A percentile compares a stretch with the other conserved stretches of the same genome.
phyloP scores from a whole-genome alignment of 1,140 invertebrate genomes.

The Bombus cullumanus region DNA sequence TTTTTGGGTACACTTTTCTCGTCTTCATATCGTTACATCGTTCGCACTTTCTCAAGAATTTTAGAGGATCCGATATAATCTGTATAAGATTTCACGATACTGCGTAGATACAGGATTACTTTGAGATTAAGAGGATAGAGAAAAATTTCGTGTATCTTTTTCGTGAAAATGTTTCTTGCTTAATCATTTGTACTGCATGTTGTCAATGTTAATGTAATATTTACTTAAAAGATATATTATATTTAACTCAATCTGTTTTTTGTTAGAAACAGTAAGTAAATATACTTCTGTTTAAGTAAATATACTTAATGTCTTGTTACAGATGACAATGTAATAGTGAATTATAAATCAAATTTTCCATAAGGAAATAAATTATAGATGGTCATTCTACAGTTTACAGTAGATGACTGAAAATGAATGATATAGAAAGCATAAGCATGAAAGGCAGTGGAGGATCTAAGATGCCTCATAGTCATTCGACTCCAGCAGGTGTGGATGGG shows the following conservation, averaged over 20 bases:
- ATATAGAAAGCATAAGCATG: constrained; percentile 80
- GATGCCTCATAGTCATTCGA: constrained; percentile 93
- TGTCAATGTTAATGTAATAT: neutral
- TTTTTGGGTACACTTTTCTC: neutral
- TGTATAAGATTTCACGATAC: neutral
- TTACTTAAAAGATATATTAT: neutral
- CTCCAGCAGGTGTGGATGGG: constrained; percentile 91
- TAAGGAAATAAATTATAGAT: constrained; percentile 42
- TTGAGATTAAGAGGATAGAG: neutral
- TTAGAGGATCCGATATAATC: neutral
- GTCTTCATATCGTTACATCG: neutral
- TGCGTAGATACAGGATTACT: neutral
- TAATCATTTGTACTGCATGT: neutral
- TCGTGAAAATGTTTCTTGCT: neutral
- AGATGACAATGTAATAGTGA: constrained; percentile 77
- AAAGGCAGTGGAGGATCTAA: constrained; percentile 75
- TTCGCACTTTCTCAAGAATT: neutral
- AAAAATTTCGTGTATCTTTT: neutral
- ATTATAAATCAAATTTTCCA: constrained; percentile 46
- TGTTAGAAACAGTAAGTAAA: neutral
- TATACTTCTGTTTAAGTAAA: neutral
- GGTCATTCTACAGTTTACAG: constrained; percentile 32
- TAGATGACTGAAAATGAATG: constrained; percentile 79
- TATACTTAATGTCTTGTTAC: constrained; percentile 47
- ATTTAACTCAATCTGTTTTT: neutral